A percentile compares a stretch with the other conserved stretches of the same genome.
Conservation (phyloP, 2,113 vertebrate genomes). For the Pseudorhombus dupliciocellatus region DNA sequence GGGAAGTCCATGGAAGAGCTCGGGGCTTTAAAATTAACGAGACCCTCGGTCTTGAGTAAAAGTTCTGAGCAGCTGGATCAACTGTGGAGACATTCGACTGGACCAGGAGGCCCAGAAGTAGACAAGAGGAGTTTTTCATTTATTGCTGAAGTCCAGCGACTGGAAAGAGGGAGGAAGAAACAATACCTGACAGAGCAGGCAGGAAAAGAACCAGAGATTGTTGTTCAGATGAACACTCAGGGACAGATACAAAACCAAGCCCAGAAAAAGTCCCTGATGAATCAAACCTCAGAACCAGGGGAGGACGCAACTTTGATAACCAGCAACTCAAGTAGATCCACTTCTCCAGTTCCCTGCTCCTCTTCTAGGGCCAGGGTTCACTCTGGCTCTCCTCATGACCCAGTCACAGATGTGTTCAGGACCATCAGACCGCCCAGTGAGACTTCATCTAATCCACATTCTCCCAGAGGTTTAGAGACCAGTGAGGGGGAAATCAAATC, state of each 20-base stretch:
- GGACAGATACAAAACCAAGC: slow-evolving; percentile 54
- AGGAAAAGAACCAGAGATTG: slow-evolving; percentile 35
- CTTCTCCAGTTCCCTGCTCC: slow-evolving; percentile 44
- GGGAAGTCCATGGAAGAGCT: slow-evolving; percentile 84
- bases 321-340: slow-evolving; percentile 37
- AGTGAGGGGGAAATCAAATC: slow-evolving; percentile 59
- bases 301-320: slow-evolving; percentile 17
- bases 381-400: slow-evolving; percentile 29
- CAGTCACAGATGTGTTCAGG: slow-evolving; percentile 32
- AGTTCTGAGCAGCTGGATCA: slow-evolving; percentile 81
- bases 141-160: slow-evolving; percentile 23
- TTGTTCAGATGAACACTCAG: slow-evolving; percentile 42
- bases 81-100: slow-evolving; percentile 27
- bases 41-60: slow-evolving; percentile 71
- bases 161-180: slow-evolving; percentile 23
- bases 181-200: slow-evolving; percentile 1
- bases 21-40: slow-evolving; percentile 57
- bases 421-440: slow-evolving; percentile 41
- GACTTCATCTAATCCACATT: slow-evolving; percentile 33
- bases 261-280: slow-evolving; percentile 43
- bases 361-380: slow-evolving; percentile 34
- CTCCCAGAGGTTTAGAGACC: slow-evolving; percentile 45
- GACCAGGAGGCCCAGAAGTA: slow-evolving; percentile 10
- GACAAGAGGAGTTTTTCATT: slow-evolving; percentile 42
- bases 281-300: slow-evolving; percentile 48